Conservation (phyloP, 2,113 vertebrate genomes). For the Tor tambroides region DNA sequence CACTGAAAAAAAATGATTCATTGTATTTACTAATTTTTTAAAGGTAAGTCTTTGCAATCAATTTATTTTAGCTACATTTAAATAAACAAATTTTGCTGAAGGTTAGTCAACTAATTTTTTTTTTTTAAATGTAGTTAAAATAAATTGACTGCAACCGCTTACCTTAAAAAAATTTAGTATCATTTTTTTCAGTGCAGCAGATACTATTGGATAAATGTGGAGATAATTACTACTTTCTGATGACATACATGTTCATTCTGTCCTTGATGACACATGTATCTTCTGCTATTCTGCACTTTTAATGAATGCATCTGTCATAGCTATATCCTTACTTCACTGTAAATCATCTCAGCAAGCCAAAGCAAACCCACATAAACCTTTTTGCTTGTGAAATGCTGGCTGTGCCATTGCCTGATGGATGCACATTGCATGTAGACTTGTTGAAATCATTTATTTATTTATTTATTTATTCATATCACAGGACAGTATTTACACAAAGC, state of each 20-base stretch:
- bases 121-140: no score
- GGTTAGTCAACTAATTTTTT: no score
- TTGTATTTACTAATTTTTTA: no score
- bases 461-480: slow-evolving; percentile 55
- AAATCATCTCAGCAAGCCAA: neutral
- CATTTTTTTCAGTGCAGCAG: no score
- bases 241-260: neutral
- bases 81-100: no score
- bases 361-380: neutral
- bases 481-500: slow-evolving; percentile 87
- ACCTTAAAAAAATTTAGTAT: no score
- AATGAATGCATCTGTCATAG: neutral
- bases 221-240: neutral
- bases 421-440: neutral
- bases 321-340: neutral
- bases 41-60: no score
- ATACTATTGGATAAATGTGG: neutral
- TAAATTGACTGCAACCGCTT: no score
- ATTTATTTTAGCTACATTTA: no score
- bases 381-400: neutral
- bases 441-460: neutral
- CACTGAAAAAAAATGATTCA: no score
- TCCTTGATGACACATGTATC: neutral
- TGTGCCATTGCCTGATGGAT: neutral
- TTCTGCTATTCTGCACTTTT: neutral